Base-by-base conservation (phyloP, 2,888 invertebrate genomes). In the Anodontia alba region DNA sequence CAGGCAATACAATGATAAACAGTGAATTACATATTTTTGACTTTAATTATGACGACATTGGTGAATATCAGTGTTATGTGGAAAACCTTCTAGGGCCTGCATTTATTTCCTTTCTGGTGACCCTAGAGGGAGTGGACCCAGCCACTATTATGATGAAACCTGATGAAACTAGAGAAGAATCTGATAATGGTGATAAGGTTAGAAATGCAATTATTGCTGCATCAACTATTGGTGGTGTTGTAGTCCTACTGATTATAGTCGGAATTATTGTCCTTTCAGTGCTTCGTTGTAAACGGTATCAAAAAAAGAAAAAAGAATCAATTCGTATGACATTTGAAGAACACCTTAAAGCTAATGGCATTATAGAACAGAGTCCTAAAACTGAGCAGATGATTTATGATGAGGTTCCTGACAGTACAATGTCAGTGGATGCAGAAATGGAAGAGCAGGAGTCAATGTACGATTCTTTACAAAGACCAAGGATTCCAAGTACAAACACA, bases 301-400 rank as follows among this genome's bases (percentile, higher is more conserved):
- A 86, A 46, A 86, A 87, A 62, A 84, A 85, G 66, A 89, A 88
- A 69, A 83, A 87, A 29, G 88, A 92, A 62, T 88, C 89, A 33
- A 89, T 91, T 12, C 83, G 88, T 54, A 86, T 88, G 84, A 90
- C 89, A 57, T 89, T 92, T 72, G 90, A 92, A 54, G 90, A 91
- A 54, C 91, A 91, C 79, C 86, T 92, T 46, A 87, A 91, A 68
- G 87, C 88, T n/a, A 90, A 89, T 73, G 90, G 89, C 7, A 84
- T 89, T 38, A 86, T 87, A 71, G 83, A 87, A 29, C 78, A 81
- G 2, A 81, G 78, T 23, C 78, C 83, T 57, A 88, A 89, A 82
- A 73, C 80, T 76, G 88, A 88, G 54, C 74, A 70, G 15, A 71
- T 78, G 51, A 69, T 76, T 46, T 86, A 81, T n/a, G 80, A 83